A percentile compares a stretch with the other conserved stretches of the same genome.
These are phyloP conservation scores for Andrena minutula DNA, from an alignment of 2,888 invertebrate genomes.

Conservation along the genomic window DNA sequence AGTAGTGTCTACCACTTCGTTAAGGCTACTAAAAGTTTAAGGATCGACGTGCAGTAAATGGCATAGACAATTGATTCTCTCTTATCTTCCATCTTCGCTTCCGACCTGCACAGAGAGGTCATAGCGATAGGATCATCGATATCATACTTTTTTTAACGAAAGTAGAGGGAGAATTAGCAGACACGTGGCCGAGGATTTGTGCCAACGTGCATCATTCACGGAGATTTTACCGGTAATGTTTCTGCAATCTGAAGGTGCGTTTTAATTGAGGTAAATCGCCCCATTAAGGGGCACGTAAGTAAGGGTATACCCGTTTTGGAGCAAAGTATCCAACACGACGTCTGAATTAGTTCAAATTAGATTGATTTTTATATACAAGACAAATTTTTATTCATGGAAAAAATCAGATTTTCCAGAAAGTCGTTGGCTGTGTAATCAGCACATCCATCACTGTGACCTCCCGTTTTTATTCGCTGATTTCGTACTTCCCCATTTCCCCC, in stretches of 20 bases:
- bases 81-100: constrained; percentile 18
- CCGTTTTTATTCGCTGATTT: neutral
- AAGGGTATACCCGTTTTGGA: too few relatives aligned
- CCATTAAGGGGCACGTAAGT: too few relatives aligned
- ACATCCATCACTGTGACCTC: neutral
- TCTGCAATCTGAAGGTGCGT: neutral
- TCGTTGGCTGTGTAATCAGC: neutral
- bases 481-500: constrained; percentile 3
- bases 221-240: neutral
- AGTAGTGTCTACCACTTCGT: constrained; percentile 60
- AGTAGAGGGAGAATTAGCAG: neutral
- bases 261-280: neutral
- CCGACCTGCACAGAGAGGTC: neutral
- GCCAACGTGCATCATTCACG: neutral
- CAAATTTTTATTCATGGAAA: too few relatives aligned
- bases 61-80: constrained; percentile 46
- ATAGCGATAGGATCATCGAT: neutral
- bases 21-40: constrained; percentile 52
- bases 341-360: too few relatives aligned
- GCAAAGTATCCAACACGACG: too few relatives aligned
- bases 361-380: too few relatives aligned
- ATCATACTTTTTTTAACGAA: neutral
- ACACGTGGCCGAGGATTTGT: neutral
- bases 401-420: neutral
- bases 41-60: constrained; percentile 61